These are phyloP conservation scores for Polymixis lichenea DNA, from an alignment of 2,888 invertebrate genomes.

Conservation along the genomic window DNA sequence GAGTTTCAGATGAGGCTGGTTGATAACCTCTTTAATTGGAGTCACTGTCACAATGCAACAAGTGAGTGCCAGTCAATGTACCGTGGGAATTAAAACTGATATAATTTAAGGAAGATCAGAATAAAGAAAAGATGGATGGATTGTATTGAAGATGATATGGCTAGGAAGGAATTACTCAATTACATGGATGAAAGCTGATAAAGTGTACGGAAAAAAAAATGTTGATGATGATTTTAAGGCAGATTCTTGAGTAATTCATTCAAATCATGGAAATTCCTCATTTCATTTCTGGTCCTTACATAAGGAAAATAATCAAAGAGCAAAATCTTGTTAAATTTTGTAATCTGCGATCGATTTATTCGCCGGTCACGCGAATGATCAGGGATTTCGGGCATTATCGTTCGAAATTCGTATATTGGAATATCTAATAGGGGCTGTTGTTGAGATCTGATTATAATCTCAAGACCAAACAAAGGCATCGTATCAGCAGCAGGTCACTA, in stretches of 20 bases:
- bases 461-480: neutral
- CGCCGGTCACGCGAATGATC: neutral
- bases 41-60: slow-evolving; percentile 22
- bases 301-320: neutral
- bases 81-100: slow-evolving; percentile 20
- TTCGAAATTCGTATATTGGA: neutral
- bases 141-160: neutral
- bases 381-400: neutral
- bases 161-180: neutral
- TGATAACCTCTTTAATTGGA: slow-evolving; percentile 53
- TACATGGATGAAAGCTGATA: neutral
- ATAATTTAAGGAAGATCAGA: slow-evolving; percentile 1
- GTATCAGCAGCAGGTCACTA: neutral
- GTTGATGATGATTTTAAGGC: neutral
- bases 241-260: neutral
- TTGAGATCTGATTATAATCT: neutral
- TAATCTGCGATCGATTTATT: slow-evolving; percentile 7
- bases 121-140: neutral
- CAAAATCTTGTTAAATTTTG: neutral
- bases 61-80: slow-evolving; percentile 6
- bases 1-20: slow-evolving; percentile 28
- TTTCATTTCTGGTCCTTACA: neutral
- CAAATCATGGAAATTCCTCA: neutral
- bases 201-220: neutral
- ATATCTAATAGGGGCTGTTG: neutral